Evolutionary conservation across 92 coral and sea anemone species (phyloP), one percentile per base, ranked within the genome.

Genomic region (Bergia sp.): DNA sequence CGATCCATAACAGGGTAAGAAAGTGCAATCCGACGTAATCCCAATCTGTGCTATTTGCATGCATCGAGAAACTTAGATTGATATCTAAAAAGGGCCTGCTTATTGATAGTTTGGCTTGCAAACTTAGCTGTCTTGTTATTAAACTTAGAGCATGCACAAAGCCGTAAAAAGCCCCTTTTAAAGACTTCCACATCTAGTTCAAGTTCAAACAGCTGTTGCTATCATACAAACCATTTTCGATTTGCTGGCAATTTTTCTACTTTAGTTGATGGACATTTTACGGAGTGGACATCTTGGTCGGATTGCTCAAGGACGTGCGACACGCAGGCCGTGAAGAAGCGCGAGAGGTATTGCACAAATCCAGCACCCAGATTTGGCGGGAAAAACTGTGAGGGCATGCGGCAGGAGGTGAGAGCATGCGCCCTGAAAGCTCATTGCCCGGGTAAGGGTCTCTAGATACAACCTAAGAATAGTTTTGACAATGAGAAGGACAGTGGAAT

Each of bases 261-360:
- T 82, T 45, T 75, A 84, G 75, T 91, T 57, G 80, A 91, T 40
- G 93, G 93, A 13, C 72, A 79, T 38, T 87, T 91, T 67, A 91
- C 93, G 23, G 90, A 91, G 43, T 91, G 93, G 93, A 81, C 93
- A 72, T 40, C 88, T 73, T 91, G 93, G 93, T 87, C 93, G n/a
- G 77, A 76, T n/a, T 91, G 93, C 80, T 53, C 73, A 37, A 87
- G 20, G 49, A 81, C 84, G 5, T 91, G 93, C 73, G 90, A 82
- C 42, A 87, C 80, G 61, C 90, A 64, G 21, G 58, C 93, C 78
- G 82, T 91, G 45, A 74, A 76, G 41, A 86, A 86, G 38, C 90
- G 90, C 21, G 93, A 91, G 78, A 74, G 93, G 73, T 87, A 91
- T 82, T 91, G 93, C 76, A 87, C 93, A 12, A 82, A 91, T 67